Evolutionary conservation across 2,888 invertebrate genomes (phyloP).

Genomic region (Trichopoda pennipes): DNA sequence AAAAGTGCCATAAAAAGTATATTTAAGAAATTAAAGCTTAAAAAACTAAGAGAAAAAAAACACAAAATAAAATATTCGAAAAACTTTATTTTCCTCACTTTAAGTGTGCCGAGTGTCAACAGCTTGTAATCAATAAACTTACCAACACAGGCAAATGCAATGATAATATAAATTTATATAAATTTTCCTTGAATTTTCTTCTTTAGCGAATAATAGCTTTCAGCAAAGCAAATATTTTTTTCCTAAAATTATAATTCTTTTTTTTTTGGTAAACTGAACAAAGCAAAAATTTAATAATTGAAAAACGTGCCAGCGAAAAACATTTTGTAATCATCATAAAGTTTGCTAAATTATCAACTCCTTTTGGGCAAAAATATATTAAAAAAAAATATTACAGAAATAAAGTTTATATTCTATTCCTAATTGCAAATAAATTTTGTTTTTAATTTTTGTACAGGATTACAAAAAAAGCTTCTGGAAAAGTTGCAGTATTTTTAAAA

Average conservation of each 20-base stretch:
- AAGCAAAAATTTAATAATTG: slow-evolving; percentile 39
- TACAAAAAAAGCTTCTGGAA: no score
- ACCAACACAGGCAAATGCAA: slow-evolving; percentile 1
- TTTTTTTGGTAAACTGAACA: slow-evolving; percentile 17
- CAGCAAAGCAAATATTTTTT: slow-evolving; percentile 21
- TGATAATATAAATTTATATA: slow-evolving; percentile 10
- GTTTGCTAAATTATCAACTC: slow-evolving; percentile 46
- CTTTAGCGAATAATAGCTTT: slow-evolving; percentile 13
- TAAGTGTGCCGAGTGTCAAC: not conserved
- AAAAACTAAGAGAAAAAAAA: not conserved
- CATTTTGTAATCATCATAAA: slow-evolving; percentile 52
- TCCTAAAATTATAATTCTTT: slow-evolving; percentile 47
- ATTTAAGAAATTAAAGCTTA: not conserved
- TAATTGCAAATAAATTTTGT: slow-evolving; percentile 25
- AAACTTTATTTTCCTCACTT: not conserved
- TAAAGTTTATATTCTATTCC: slow-evolving; percentile 22
- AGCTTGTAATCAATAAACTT: slow-evolving; percentile 14
- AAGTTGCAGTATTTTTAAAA: no score
- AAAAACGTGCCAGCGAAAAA: slow-evolving; percentile 56
- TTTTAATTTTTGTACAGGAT: slow-evolving; percentile 1
- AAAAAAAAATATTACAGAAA: not conserved
- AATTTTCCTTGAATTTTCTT: slow-evolving; percentile 25
- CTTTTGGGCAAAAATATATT: slow-evolving; percentile 27
- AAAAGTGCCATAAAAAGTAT: no score
- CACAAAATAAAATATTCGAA: not conserved